These are phyloP conservation scores for Syrmaticus mikado DNA, from an alignment of 2,113 vertebrate species.

Conservation along the genomic window DNA sequence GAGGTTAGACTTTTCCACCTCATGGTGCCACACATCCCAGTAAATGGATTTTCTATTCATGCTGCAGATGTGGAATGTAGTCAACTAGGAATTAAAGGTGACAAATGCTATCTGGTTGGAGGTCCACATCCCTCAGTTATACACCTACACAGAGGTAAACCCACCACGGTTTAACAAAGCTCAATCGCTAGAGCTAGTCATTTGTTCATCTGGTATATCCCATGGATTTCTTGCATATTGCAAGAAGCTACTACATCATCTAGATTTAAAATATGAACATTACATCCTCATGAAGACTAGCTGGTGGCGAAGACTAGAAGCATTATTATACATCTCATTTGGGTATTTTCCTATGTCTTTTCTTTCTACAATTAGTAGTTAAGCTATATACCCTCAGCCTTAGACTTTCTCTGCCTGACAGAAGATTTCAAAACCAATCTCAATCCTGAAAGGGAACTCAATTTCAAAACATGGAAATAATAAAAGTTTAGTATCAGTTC, in stretches of 20 bases:
- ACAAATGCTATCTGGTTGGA: not conserved
- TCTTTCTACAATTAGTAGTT: not conserved
- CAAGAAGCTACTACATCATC: not conserved
- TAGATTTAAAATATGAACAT: not conserved
- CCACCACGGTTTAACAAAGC: not conserved
- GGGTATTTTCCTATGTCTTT: not conserved
- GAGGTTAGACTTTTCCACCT: not conserved
- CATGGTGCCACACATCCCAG: not conserved
- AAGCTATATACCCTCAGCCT: not conserved
- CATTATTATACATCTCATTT: not conserved
- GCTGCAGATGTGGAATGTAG: not conserved
- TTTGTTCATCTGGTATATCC: not conserved
- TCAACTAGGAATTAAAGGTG: not conserved
- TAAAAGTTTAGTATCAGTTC: not conserved
- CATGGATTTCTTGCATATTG: not conserved
- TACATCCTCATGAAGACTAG: not conserved
- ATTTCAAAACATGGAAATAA: slow-evolving; percentile 7
- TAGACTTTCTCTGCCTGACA: slow-evolving; percentile 9
- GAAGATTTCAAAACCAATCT: not conserved
- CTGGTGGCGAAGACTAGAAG: not conserved
- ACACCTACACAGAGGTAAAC: not conserved
- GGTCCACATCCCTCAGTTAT: not conserved
- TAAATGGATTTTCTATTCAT: not conserved
- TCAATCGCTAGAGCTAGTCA: not conserved
- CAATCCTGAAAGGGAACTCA: not conserved